Evolutionary conservation across 2,797 vertebrate species (phyloP), one percentile per base, ranked within the genome.

Genomic region (Petrocephalus sullivani): DNA sequence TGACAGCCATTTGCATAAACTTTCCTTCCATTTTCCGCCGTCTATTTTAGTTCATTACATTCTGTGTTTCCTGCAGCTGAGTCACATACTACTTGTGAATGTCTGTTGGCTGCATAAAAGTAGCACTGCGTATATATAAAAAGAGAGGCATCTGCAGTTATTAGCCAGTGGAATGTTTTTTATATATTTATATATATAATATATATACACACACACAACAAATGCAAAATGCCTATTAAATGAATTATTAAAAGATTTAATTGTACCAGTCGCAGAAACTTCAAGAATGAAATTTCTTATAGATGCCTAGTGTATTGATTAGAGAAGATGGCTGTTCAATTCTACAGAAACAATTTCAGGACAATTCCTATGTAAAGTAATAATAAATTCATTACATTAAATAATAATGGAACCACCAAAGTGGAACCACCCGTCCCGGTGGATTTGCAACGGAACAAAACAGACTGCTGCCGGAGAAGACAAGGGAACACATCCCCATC

Each of bases 41-140:
- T 71, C 58, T 67, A 67, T 67, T 71, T 85, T 88, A 88, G 46
- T 88, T 46, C 51, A 21, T 85, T 85, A 46, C 54, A 85, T 54
- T 58, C 56, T 58, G 56, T 86, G 21, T 60, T 86, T 86, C 56
- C 54, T 86, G 56, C 60, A 37, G 54, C 85, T 86, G 56, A 58
- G 54, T 86, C 85, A 58, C 54, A 86, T 8, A 86, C 53, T 58
- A n/a, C 56, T 49, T 49, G 21, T 84, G 41, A 64, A 53, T 28
- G 87, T 88, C 21, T 71, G 41, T 84, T 83, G 78, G 82, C 78
- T 84, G 75, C 58, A 33, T 12, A 14, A 85, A 85, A 85, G 41
- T 81, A 49, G 37, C 16, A 6, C 41, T 81, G 37, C 46, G 9
- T 49, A 81, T 41, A 5, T 49, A 81, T 46, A 81, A 81, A 81